A percentile compares a stretch with the other conserved stretches of the same genome.
Conservation (phyloP, 2,888 invertebrate species). For the Phlogophora meticulosa region DNA sequence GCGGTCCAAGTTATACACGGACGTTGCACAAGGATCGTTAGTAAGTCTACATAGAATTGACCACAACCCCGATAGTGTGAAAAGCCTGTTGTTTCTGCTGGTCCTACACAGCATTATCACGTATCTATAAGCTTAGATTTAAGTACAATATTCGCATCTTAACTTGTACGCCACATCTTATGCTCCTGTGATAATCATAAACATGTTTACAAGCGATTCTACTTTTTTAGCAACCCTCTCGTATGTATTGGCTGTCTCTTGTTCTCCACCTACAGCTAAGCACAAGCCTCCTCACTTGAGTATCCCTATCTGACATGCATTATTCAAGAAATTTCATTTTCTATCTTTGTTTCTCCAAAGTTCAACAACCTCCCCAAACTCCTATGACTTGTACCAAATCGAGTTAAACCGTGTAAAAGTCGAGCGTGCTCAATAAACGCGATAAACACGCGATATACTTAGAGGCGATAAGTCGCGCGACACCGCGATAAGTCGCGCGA, state of each 20-base stretch:
- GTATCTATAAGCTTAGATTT: background rate
- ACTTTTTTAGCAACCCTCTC: too few species aligned
- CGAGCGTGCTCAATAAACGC: conserved; percentile 60
- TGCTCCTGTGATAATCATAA: background rate
- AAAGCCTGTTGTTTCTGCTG: background rate
- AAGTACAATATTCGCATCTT: too few species aligned
- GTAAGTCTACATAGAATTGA: background rate
- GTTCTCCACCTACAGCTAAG: too few species aligned
- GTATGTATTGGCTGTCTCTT: too few species aligned
- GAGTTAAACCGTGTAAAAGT: conserved; percentile 59
- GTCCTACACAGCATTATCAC: background rate
- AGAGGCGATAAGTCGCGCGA: conserved; percentile 59
- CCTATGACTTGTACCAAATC: conserved; percentile 45
- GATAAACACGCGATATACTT: conserved; percentile 63
- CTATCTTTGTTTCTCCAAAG: background rate
- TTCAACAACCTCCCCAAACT: conserved; percentile 12
- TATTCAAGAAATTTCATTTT: too few species aligned
- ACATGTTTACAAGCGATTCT: background rate
- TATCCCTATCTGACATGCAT: background rate
- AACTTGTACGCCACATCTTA: background rate
- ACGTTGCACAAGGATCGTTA: too few species aligned
- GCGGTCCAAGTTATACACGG: conserved; percentile 36
- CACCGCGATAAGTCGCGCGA: conserved; percentile 59
- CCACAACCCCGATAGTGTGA: background rate
- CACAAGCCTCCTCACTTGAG: background rate